Evolutionary conservation across 2,113 vertebrate genomes (phyloP), one percentile per base, ranked within the genome.

Genomic region (Ranitomeya imitator): DNA sequence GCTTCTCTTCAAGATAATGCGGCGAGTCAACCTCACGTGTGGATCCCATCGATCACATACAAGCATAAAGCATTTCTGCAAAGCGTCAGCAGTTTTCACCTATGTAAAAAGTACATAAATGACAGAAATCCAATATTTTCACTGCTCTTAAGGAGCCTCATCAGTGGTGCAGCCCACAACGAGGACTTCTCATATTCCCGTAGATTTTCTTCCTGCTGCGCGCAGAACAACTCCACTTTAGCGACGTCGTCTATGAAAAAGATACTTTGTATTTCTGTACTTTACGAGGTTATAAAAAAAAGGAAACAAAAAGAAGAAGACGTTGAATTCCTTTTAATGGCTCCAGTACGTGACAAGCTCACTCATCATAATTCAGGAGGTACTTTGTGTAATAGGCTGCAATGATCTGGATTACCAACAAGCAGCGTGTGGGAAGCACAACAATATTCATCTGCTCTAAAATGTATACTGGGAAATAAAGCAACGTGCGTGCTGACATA

Each of bases 91-190:
- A 85, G 16, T 60, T 74, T 76, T 85, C 21, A 54, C 83, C 31
- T 63, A 61, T 85, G 23, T 26, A 31, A 77, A 74, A 74, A 77
- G 63, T 52, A 74, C 55, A 31, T 60, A 74, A 74, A 45, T 85
- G 67, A 85, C 83, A 85, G 82, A 69, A 85, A 85, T 71, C 55
- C 71, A 86, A 78, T 86, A 55, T 86, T 77, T 86, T 61, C 57
- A 23, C 55, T 74, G 54, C 73, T 60, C 31, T 51, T 52, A 11
- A 52, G 73, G 71, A 45, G 71, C 0, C 18, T 86, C 78, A 61
- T 78, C 71, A 78, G 73, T n/a, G 60, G 9, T 21, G 31, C 54
- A 31, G 78, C 23, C 77, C 6, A 23, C 78, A 16, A 1, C 0
- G 7, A 16, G 55, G 15, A 31, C 59, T 80, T 57, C 14, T 80